Base-by-base conservation (phyloP, 2,113 vertebrate genomes). In the Spea bombifrons region DNA sequence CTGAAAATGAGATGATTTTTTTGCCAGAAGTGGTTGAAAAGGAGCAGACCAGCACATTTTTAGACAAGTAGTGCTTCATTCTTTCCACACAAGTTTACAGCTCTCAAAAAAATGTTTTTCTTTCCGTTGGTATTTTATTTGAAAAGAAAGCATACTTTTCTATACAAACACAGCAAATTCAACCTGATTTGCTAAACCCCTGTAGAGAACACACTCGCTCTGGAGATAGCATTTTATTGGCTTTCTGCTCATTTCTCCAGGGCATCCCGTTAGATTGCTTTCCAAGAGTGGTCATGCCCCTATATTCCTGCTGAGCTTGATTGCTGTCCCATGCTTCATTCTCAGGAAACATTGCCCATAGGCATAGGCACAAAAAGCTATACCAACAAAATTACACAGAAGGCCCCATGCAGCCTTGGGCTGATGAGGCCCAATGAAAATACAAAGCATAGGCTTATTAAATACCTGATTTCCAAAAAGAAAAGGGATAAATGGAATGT, bases 311-410 rank as follows among this genome's bases (percentile, higher is more conserved):
- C 80, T 86, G 61, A 76, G 81, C 83, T 84, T 85, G 82, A 79
- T 84, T 87, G 55, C 45, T 80, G 81, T 81, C 81, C 82, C 79
- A 52, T 83, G 67, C 66, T 83, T 89, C 83, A 82, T 86, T 89
- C 82, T 85, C 67, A 81, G 78, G 85, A 87, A 87, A 77, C 74
- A 73, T 76, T 84, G 81, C 82, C 81, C 84, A 77, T 70, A 86
- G 81, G 76, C 81, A 76, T 45, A 59, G 81, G 85, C 17, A 53
- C 82, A 85, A 82, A 85, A 84, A 90, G 75, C 71, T 82, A 75
- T 84, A 88, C 83, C 76, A 80, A 75, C 75, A 84, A 77, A 83
- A 85, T 88, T 87, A 88, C 82, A 84, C 16, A 73, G 74, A 86
- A 87, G 73, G 77, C 76, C 44, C 64, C 73, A 53, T 76, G 82